A percentile compares a stretch with the other conserved stretches of the same genome.
These are phyloP conservation scores for Athene noctua DNA, from an alignment of 2,113 vertebrate species.

Conservation along the genomic window DNA sequence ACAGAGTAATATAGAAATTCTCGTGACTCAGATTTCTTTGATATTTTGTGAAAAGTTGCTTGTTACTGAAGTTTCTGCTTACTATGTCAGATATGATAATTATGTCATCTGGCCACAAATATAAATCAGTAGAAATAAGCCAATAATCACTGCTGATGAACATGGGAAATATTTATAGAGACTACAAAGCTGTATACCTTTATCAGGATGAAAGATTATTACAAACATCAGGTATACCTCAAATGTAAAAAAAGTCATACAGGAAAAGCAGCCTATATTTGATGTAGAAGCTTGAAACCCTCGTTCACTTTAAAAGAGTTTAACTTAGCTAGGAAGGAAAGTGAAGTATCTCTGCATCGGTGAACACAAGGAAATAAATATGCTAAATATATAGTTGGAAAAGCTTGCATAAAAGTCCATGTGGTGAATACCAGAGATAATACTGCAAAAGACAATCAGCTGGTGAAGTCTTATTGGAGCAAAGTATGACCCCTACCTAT, in stretches of 20 bases:
- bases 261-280: background rate
- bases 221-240: background rate
- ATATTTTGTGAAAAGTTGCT: background rate
- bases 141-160: background rate
- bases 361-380: background rate
- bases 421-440: background rate
- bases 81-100: background rate
- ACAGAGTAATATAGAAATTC: background rate
- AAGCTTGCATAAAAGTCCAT: background rate
- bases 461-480: background rate
- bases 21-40: accelerated
- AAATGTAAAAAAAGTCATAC: background rate
- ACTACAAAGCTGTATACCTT: background rate
- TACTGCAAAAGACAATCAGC: background rate
- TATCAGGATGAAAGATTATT: background rate
- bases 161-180: background rate
- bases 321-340: background rate
- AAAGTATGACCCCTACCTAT: background rate
- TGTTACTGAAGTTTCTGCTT: background rate
- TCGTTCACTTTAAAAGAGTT: background rate
- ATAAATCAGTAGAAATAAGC: background rate
- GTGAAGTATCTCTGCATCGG: accelerated
- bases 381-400: background rate
- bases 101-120: background rate
- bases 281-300: background rate